phyloP scores from a whole-genome alignment of 2,888 invertebrate genomes.

The Oligia fasciuncula region DNA sequence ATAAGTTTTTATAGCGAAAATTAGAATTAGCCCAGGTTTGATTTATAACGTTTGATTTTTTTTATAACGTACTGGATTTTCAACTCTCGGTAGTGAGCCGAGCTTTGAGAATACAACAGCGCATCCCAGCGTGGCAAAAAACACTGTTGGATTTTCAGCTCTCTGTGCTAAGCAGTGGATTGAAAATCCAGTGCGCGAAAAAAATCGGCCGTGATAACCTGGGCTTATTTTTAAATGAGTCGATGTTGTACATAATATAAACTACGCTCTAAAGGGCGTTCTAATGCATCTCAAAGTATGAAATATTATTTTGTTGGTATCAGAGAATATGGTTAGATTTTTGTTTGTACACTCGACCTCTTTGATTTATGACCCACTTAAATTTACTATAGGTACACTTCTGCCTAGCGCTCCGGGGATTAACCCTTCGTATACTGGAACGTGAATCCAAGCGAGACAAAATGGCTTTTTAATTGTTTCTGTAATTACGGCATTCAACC shows the following conservation, averaged over 20 bases:
- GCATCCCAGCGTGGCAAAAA: background rate
- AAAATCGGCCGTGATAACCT: background rate
- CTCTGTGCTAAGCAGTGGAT: background rate
- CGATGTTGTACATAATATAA: conserved; percentile 47
- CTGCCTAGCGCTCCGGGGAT: background rate
- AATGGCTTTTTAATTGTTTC: too few relatives aligned
- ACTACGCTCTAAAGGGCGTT: conserved; percentile 15
- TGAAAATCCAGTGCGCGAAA: background rate
- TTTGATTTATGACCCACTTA: background rate
- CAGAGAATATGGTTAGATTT: background rate
- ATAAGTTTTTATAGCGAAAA: conserved; percentile 11
- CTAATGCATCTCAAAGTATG: conserved; percentile 20
- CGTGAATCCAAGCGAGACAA: too few relatives aligned
- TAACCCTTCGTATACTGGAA: too few relatives aligned
- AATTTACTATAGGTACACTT: background rate
- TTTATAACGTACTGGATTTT: background rate
- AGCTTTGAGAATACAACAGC: background rate
- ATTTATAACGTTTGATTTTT: too few relatives aligned
- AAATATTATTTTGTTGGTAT: background rate
- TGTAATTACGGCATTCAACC: too few relatives aligned
- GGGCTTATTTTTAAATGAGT: background rate
- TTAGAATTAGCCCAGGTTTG: background rate
- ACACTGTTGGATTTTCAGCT: background rate
- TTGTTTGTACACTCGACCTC: background rate
- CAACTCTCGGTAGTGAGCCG: background rate